These are phyloP conservation scores for Hypselothyrea guttata DNA, from an alignment of 2,888 invertebrate species.

Conservation along the genomic window DNA sequence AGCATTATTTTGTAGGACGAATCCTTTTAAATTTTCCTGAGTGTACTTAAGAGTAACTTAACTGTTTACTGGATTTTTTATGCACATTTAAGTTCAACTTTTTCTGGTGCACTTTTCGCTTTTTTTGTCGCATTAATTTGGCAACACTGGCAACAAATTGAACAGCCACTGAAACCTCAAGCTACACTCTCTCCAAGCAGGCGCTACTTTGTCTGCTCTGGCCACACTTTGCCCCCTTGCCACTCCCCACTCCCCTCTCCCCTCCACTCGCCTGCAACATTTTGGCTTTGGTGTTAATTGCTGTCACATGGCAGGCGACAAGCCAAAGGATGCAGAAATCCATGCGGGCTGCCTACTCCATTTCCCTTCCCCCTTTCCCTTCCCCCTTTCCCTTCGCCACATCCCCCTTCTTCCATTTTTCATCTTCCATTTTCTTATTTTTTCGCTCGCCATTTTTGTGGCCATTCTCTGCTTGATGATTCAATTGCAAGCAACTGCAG, in stretches of 20 bases:
- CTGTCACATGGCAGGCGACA: constrained; percentile 67
- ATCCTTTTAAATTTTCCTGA: no score
- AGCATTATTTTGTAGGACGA: no score
- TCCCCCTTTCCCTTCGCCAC: no score
- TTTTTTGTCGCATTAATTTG: no score
- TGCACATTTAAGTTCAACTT: no score
- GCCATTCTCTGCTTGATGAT: constrained; percentile 53
- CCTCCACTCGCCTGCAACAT: constrained; percentile 22
- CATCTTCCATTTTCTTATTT: background rate
- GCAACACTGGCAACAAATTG: no score
- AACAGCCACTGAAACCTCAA: constrained; percentile 39
- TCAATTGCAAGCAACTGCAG: constrained; percentile 51
- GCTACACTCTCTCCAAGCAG: constrained; percentile 7
- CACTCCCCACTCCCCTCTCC: background rate
- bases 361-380: background rate
- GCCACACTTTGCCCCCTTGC: no score
- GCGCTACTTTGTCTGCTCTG: background rate
- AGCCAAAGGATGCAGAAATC: constrained; percentile 51
- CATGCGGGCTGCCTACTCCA: constrained; percentile 27
- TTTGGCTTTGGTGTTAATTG: constrained; percentile 71
- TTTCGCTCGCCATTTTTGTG: constrained; percentile 9
- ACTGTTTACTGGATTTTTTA: no score
- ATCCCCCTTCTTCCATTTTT: background rate
- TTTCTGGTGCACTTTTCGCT: no score
- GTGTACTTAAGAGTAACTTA: no score